Evolutionary conservation across 2,888 invertebrate genomes (phyloP).

Genomic region (Sericinus montela): DNA sequence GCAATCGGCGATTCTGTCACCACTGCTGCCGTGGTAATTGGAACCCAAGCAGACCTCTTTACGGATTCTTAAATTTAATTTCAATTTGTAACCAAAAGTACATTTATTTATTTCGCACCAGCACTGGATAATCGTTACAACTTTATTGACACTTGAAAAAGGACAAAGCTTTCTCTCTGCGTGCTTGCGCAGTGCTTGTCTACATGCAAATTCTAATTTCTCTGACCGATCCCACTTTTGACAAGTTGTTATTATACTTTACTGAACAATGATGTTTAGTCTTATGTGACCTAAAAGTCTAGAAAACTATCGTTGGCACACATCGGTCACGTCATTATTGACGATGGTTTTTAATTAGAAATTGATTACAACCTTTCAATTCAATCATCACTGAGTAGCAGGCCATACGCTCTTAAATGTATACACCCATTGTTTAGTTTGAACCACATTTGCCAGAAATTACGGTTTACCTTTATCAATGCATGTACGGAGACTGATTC

Average conservation of each 20-base stretch:
- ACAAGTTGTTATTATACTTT: conserved; percentile 35
- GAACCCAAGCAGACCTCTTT: conserved; percentile 38
- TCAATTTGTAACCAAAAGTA: conserved; percentile 37
- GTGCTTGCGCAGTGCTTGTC: conserved; percentile 24
- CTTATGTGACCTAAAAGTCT: conserved; percentile 50
- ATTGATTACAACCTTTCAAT: conserved; percentile 14
- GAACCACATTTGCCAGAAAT: conserved; percentile 9
- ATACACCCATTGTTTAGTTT: conserved; percentile 7
- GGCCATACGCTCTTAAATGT: not conserved
- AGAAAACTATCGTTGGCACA: conserved; percentile 34
- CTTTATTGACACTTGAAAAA: conserved; percentile 35
- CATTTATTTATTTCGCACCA: conserved; percentile 34
- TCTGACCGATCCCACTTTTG: conserved; percentile 37
- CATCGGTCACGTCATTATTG: conserved; percentile 27
- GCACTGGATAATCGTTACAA: conserved; percentile 26
- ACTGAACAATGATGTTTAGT: conserved; percentile 38
- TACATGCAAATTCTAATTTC: conserved; percentile 57
- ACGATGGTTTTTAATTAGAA: conserved; percentile 19
- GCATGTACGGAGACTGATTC: not conserved
- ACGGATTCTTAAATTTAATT: conserved; percentile 48
- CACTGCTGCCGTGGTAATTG: conserved; percentile 49
- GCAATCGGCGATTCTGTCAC: conserved; percentile 41
- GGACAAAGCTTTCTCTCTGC: conserved; percentile 48
- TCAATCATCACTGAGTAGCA: not conserved
- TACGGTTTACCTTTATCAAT: conserved; percentile 6